A percentile compares a stretch with the other conserved stretches of the same genome.
Evolutionary conservation across 2,113 vertebrate species (phyloP).

Genomic region (Cryptomyrus ogoouensis): DNA sequence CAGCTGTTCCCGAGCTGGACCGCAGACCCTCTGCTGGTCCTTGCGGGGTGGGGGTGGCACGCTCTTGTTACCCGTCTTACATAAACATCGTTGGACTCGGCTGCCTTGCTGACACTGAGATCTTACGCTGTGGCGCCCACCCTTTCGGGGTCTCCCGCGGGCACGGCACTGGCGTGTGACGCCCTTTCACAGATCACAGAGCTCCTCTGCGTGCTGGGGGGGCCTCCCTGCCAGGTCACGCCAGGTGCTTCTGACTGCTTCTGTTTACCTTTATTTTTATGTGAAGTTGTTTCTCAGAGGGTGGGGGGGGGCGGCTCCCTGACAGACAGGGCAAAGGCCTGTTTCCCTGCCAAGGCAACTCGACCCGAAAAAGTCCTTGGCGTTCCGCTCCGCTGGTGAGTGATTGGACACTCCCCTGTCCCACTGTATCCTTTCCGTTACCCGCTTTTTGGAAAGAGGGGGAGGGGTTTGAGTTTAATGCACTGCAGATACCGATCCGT

Average conservation of each 20-base stretch:
- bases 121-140: neutral
- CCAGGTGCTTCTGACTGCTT: neutral
- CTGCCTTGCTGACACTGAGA: neutral
- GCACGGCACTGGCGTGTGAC: neutral
- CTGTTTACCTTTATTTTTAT: neutral
- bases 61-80: neutral
- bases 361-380: neutral
- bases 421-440: neutral
- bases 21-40: neutral
- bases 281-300: neutral
- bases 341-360: neutral
- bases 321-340: neutral
- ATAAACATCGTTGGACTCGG: neutral
- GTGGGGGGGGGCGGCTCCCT: neutral
- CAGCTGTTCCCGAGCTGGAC: neutral
- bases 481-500: neutral
- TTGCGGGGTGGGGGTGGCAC: neutral
- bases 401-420: neutral
- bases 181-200: neutral
- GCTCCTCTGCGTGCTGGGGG: neutral
- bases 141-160: neutral
- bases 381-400: neutral
- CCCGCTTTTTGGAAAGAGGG: neutral
- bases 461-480: neutral
- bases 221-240: neutral